Base-by-base conservation (phyloP, 1,140 invertebrate genomes). In the Radopholus similis region DNA sequence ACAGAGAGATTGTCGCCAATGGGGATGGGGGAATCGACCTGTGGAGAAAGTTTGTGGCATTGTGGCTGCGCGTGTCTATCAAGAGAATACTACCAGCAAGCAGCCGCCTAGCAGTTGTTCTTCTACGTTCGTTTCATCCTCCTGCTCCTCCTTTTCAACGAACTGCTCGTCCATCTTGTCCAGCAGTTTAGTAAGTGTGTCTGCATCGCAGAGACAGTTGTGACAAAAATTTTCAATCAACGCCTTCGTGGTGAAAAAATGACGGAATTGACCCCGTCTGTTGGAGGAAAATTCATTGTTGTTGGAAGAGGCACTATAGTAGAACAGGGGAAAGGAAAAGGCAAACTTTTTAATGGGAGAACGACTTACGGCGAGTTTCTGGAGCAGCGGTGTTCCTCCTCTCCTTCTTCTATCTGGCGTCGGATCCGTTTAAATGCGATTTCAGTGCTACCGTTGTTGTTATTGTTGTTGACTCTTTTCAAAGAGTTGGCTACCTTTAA, bases 211-310 rank as follows among this genome's bases (percentile, higher is more conserved):
- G n/a, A 68, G 53, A 30, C 64, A 51, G 44, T 68, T 68, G 23
- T 53, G 26, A 51, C 54, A 47, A 53, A 68, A 68, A 55, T 68
- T 68, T 34, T 68, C 63, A n/a, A 68, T 2, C 28, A 68, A n/a
- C 26, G 42, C 66, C n/a, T 68, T 44, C 30, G 38, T 54, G 11
- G 54, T 67, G 38, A 53, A 66, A 28, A 68, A 51, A 54, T 42
- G 35, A 26, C 55, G 64, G 51, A 44, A 54, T 18, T 69, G 32
- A n/a, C n/a, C n/a, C n/a, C n/a, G n/a, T n/a, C n/a, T n/a, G 21
- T 47, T 60, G 30, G 56, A 44, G 9, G 58, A n/a, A n/a, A n/a
- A n/a, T n/a, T n/a, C n/a, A n/a, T n/a, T n/a, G n/a, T n/a, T n/a
- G n/a, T n/a, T n/a, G n/a, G n/a, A n/a, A n/a, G n/a, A n/a, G n/a